Evolutionary conservation across 2,797 vertebrate species (phyloP).

Genomic region (Coracias cyanogaster): DNA sequence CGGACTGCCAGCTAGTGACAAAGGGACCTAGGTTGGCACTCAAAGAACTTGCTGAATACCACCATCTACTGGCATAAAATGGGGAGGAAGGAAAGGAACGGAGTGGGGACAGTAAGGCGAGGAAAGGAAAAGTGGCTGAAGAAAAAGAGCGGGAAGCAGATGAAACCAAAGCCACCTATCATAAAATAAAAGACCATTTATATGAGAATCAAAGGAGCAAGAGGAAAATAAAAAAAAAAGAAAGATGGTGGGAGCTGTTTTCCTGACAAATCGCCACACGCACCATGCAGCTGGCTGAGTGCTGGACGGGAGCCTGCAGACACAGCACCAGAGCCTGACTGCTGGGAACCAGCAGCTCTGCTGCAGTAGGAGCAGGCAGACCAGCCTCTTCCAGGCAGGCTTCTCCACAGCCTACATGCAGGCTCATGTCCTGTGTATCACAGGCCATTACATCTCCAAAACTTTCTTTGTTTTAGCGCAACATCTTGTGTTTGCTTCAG

Average conservation of each 20-base stretch:
- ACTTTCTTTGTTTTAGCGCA: not conserved
- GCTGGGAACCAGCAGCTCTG: not conserved
- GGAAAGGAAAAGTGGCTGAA: not conserved
- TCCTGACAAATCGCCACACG: not conserved
- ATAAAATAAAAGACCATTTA: not conserved
- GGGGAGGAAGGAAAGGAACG: not conserved
- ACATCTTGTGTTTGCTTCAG: not conserved
- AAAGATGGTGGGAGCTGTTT: not conserved
- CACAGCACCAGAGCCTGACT: not conserved
- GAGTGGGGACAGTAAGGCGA: not conserved
- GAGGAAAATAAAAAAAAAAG: not conserved
- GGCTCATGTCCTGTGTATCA: not conserved
- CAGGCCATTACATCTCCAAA: not conserved
- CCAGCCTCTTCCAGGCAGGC: not conserved
- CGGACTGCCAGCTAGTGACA: conserved; percentile 28
- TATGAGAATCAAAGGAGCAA: not conserved
- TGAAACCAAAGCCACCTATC: not conserved
- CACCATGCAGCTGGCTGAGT: not conserved
- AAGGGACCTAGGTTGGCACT: not conserved
- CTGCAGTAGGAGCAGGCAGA: not conserved
- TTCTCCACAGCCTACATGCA: not conserved
- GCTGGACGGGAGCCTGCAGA: not conserved
- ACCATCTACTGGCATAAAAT: conserved; percentile 40
- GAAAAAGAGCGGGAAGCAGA: not conserved
- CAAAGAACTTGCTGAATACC: conserved; percentile 24